Evolutionary conservation across 2,888 invertebrate genomes (phyloP), one percentile per base, ranked within the genome.

Genomic region (Muscina levida): DNA sequence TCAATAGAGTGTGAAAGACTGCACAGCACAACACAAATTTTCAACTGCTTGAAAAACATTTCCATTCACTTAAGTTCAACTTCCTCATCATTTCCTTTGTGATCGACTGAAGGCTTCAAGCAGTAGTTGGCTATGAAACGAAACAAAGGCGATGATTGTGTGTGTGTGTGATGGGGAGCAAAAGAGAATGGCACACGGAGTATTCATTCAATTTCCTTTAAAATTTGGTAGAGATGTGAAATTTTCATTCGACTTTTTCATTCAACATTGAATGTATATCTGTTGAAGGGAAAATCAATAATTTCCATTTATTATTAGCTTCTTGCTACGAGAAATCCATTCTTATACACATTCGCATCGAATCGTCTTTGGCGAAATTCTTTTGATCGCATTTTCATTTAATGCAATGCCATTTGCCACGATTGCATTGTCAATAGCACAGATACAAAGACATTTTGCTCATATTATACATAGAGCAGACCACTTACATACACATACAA

Each of bases 371-470:
- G 31, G 53, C n/a, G 46, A 31, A 57, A 66, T 66, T 53, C 72
- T 22, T 56, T 72, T 17, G 65, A 72, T 13, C 31, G 19, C 56
- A 67, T 67, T 59, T 68, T 59, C 68, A 74, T 48, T 74, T 59
- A 39, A 68, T 68, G 51, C 42, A 37, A 66, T 46, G 37, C 17
- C 51, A 46, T 59, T 37, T 46, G 46, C 22, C 31, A 48, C 22
- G 65, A 66, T 77, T 77, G 66, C 51, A 59, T 59, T 77, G 72
- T 73, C 72, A 70, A 78, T 56, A 77, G 24, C 57, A 84, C 83
- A 85, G 82, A 84, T 77, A 83, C 84, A 85, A 82, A 84, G 84
- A 83, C 84, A 84, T 83, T 85, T 85, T 77, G 39, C 6, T 24
- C 48, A 77, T 31, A 31, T 8, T 8, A 66, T 82, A 76, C 72